phyloP scores from a whole-genome alignment of 2,113 vertebrate genomes.

The Gnathonemus echidnorhynchus region DNA sequence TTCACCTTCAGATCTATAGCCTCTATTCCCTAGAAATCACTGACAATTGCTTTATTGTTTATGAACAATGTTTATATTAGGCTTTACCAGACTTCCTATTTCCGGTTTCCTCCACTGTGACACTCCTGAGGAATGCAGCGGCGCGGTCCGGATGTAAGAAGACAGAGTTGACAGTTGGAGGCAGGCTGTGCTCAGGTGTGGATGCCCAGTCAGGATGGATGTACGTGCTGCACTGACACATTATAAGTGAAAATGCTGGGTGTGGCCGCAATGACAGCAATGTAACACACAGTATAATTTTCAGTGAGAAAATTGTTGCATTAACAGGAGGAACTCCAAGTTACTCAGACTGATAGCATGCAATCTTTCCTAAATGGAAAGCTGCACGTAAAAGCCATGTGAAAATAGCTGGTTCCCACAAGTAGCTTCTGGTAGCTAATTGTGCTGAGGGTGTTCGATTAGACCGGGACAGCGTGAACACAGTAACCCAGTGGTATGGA shows the following conservation, averaged over 20 bases:
- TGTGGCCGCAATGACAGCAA: not conserved
- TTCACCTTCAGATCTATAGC: not conserved
- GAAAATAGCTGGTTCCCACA: not conserved
- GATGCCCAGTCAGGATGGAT: not conserved
- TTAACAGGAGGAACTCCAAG: not conserved
- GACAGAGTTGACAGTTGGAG: not conserved
- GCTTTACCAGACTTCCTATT: not conserved
- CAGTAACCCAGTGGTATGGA: not conserved
- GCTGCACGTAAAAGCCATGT: not conserved
- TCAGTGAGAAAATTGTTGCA: not conserved
- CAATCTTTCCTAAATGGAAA: not conserved
- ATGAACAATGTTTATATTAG: not conserved
- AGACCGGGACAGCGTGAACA: not conserved
- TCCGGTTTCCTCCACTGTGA: not conserved
- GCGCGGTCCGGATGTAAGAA: not conserved
- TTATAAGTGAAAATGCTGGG: not conserved
- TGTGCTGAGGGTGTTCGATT: not conserved
- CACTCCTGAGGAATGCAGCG: not conserved
- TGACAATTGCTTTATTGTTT: not conserved
- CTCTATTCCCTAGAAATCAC: not conserved
- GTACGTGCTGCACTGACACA: not conserved
- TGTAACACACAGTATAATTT: not conserved
- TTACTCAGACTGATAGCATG: not conserved
- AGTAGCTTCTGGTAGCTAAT: not conserved
- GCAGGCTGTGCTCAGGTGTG: not conserved